A percentile compares a stretch with the other conserved stretches of the same genome.
Evolutionary conservation across 2,888 invertebrate species (phyloP).

Genomic region (Trimorus sp.): DNA sequence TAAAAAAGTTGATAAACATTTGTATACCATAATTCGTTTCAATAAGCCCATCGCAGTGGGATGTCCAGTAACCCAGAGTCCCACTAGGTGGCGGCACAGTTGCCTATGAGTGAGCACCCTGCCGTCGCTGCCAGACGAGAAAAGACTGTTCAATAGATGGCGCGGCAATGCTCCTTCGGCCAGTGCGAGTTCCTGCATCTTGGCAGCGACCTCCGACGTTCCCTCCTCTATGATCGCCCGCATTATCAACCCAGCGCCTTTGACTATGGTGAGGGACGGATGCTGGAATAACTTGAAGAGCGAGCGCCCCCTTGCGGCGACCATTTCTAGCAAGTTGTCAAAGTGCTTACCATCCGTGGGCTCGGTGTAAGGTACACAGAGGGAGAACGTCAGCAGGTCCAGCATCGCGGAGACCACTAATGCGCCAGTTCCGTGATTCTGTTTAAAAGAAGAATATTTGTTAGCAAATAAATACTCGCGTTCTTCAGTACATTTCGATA

Average conservation of each 20-base stretch:
- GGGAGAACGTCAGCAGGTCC: conserved; percentile 98
- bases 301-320: conserved; percentile 94
- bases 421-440: conserved; percentile 97
- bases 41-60: conserved; percentile 94
- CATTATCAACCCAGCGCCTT: conserved; percentile 98
- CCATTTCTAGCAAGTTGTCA: conserved; percentile 95
- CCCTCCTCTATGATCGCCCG: conserved; percentile 99
- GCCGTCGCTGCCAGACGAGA: conserved; percentile 90
- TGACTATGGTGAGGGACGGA: conserved; percentile 98
- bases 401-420: conserved; percentile 98
- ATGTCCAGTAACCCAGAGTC: conserved; percentile 98
- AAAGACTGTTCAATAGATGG: conserved; percentile 95
- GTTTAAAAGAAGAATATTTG: conserved; percentile 48
- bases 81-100: conserved; percentile 95
- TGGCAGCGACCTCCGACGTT: conserved; percentile 92
- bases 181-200: conserved; percentile 97
- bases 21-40: conserved; percentile 94
- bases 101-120: conserved; percentile 93
- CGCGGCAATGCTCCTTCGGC: conserved; percentile 98
- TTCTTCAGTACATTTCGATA: no score
- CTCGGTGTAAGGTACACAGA: conserved; percentile 99
- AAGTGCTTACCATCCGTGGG: conserved; percentile 99
- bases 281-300: conserved; percentile 97
- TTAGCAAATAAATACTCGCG: no score
- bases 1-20: no score